Conservation (phyloP, 2,888 invertebrate species). For the Dysmachus trigonus region DNA sequence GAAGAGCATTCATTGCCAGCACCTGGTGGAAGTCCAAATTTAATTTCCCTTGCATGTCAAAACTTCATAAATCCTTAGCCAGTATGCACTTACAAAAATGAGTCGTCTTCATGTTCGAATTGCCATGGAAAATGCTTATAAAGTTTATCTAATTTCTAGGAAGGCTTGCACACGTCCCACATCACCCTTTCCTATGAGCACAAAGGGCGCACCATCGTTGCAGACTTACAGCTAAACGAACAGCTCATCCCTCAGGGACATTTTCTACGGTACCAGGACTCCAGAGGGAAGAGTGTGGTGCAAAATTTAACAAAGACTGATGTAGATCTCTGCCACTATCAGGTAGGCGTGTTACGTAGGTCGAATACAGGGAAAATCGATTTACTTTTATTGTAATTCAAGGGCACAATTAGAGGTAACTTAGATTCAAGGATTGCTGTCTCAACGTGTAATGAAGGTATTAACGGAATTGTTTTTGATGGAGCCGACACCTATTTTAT, state of each 20-base stretch:
- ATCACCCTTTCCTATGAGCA: constrained; percentile 72
- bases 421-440: constrained; percentile 82
- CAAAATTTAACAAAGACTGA: constrained; percentile 64
- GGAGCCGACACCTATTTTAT: constrained; percentile 80
- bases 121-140: neutral
- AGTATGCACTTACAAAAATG: too few species aligned
- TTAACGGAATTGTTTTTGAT: constrained; percentile 82
- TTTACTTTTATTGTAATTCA: constrained; percentile 32
- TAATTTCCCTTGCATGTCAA: neutral
- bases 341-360: constrained; percentile 55
- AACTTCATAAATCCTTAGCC: neutral
- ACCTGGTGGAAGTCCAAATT: neutral
- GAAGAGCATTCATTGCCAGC: neutral
- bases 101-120: neutral
- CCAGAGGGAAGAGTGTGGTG: constrained; percentile 57
- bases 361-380: neutral
- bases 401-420: constrained; percentile 75
- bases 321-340: constrained; percentile 64
- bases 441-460: constrained; percentile 81
- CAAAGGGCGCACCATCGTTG: constrained; percentile 70
- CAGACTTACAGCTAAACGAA: constrained; percentile 62
- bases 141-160: constrained; percentile 51
- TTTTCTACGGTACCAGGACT: constrained; percentile 63
- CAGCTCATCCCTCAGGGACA: constrained; percentile 61
- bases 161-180: constrained; percentile 58